Conservation (phyloP, 92 coral and sea anemone genomes). For the Plumapathes pennacea region DNA sequence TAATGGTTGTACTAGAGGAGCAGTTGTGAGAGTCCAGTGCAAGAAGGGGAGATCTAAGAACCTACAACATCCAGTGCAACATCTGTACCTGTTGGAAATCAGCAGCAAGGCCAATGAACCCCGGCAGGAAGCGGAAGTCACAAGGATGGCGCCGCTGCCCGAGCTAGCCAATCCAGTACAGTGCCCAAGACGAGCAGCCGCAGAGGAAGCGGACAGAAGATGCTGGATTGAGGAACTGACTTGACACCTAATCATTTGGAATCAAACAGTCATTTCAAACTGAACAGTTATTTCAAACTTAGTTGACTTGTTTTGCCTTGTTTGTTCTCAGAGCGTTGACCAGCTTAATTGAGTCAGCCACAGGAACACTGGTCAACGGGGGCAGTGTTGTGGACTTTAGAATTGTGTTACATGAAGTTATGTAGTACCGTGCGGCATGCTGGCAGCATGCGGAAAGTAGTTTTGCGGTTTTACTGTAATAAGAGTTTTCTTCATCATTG, state of each 20-base stretch:
- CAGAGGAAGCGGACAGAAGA: conserved; percentile 21
- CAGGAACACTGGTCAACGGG: conserved; percentile 13
- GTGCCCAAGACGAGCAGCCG: conserved; percentile 7
- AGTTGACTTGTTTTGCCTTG: not conserved
- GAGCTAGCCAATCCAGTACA: not conserved
- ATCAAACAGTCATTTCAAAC: no score
- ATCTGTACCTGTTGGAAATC: conserved; percentile 49
- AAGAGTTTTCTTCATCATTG: no score
- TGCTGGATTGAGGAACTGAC: conserved; percentile 5
- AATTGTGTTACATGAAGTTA: no score
- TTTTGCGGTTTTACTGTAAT: no score
- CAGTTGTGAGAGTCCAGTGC: conserved; percentile 43
- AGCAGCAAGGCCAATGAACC: no score
- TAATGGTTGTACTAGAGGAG: conserved; percentile 47
- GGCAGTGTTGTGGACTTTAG: conserved; percentile 1
- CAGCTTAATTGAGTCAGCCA: not conserved
- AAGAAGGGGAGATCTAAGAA: conserved; percentile 29
- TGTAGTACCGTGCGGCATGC: no score
- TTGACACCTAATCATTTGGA: not conserved
- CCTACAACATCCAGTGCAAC: conserved; percentile 61
- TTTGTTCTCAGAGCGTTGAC: conserved; percentile 6
- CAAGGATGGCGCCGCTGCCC: no score
- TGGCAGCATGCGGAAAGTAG: no score
- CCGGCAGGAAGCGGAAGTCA: no score
- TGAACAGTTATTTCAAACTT: no score